Evolutionary conservation across 1,140 invertebrate species (phyloP).

Genomic region (Cepaea nemoralis): DNA sequence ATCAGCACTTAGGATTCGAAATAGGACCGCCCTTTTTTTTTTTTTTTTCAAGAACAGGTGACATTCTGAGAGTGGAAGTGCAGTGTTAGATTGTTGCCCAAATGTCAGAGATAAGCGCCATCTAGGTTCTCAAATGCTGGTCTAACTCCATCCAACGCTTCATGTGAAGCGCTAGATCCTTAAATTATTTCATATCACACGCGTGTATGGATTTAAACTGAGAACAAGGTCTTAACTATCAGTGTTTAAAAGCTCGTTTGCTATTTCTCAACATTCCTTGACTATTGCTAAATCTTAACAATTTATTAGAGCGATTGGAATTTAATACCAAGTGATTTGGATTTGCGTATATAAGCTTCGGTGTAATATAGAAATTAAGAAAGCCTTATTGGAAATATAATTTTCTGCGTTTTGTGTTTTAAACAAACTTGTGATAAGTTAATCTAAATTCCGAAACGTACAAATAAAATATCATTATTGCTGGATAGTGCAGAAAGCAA

Average conservation of each 20-base stretch:
- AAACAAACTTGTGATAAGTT: too few relatives aligned
- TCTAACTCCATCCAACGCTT: not conserved
- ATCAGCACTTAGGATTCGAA: not conserved
- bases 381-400: too few relatives aligned
- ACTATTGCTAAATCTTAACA: not conserved
- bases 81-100: not conserved
- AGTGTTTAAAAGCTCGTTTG: not conserved
- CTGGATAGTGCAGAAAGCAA: too few relatives aligned
- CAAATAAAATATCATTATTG: too few relatives aligned
- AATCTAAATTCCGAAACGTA: too few relatives aligned
- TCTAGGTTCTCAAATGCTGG: not conserved
- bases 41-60: not conserved
- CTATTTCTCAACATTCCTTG: not conserved
- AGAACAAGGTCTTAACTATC: not conserved
- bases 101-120: not conserved
- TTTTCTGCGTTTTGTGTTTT: too few relatives aligned
- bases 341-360: too few relatives aligned
- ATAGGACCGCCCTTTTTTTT: not conserved
- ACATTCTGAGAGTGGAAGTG: not conserved
- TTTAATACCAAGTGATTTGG: too few relatives aligned
- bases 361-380: too few relatives aligned
- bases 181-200: not conserved
- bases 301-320: too few relatives aligned
- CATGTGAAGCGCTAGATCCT: not conserved
- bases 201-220: not conserved